A percentile compares a stretch with the other conserved stretches of the same genome.
Conservation (phyloP, 2,888 invertebrate species). For the Protonemura montana region DNA sequence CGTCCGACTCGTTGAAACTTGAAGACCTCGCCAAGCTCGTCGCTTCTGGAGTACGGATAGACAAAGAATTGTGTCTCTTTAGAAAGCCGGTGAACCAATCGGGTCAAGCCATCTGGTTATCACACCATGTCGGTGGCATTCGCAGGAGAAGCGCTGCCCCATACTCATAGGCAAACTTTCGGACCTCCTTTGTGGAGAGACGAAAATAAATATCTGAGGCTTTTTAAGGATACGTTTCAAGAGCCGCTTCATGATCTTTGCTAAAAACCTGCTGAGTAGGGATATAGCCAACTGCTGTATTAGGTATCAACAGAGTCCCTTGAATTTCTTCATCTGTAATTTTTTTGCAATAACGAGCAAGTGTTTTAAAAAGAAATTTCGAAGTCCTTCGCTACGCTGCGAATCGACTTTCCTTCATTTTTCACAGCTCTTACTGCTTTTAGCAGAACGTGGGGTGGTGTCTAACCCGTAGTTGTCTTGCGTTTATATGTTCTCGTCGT, state of each 20-base stretch:
- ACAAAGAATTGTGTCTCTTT: slow-evolving; percentile 49
- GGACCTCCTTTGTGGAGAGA: slow-evolving; percentile 52
- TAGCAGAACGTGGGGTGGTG: slow-evolving; percentile 26
- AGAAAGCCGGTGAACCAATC: slow-evolving; percentile 51
- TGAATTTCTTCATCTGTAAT: too few species aligned
- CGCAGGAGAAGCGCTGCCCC: slow-evolving; percentile 46
- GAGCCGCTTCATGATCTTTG: slow-evolving; percentile 47
- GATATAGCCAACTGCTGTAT: too few species aligned
- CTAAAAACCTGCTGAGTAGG: slow-evolving; percentile 50
- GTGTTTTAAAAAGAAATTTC: slow-evolving; percentile 39
- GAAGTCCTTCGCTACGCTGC: slow-evolving; percentile 46
- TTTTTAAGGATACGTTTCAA: slow-evolving; percentile 48
- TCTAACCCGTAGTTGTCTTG: too few species aligned
- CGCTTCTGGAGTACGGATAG: slow-evolving; percentile 50
- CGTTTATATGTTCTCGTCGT: too few species aligned
- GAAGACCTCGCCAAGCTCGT: slow-evolving; percentile 50
- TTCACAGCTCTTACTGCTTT: slow-evolving; percentile 41
- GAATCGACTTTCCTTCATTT: slow-evolving; percentile 33
- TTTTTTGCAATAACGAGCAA: slow-evolving; percentile 46
- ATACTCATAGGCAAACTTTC: slow-evolving; percentile 53
- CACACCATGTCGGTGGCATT: slow-evolving; percentile 42
- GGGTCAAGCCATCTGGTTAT: slow-evolving; percentile 43
- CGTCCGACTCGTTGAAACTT: slow-evolving; percentile 52
- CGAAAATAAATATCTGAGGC: slow-evolving; percentile 50
- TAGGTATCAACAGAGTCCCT: too few species aligned